Evolutionary conservation across 2,888 invertebrate species (phyloP).

Genomic region (Prenolepis imparis): DNA sequence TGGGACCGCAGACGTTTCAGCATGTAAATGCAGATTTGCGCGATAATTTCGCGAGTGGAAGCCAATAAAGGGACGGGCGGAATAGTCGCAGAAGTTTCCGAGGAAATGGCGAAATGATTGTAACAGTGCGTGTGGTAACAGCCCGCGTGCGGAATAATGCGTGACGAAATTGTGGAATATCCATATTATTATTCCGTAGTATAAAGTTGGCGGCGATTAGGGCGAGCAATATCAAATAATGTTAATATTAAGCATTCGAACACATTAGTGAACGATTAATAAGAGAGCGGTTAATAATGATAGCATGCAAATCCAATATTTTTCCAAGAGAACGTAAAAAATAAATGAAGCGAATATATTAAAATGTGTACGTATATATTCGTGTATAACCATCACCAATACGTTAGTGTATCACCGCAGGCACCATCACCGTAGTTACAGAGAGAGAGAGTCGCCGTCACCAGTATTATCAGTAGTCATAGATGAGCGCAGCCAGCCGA

Average conservation of each 20-base stretch:
- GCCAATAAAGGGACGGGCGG: constrained; percentile 25
- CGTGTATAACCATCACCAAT: constrained; percentile 39
- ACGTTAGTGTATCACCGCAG: constrained; percentile 4
- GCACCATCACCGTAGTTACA: not conserved
- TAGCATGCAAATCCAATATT: not conserved
- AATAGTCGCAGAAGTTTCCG: constrained; percentile 37
- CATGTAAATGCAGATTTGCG: constrained; percentile 52
- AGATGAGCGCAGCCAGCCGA: constrained; percentile 2
- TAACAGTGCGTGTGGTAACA: constrained; percentile 1
- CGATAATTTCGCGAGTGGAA: constrained; percentile 50
- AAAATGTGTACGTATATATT: not conserved
- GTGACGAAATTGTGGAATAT: not conserved
- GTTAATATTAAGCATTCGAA: not conserved
- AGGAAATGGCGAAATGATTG: constrained; percentile 40
- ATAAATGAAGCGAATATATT: constrained; percentile 6
- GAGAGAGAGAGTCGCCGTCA: not conserved
- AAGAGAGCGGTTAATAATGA: not conserved
- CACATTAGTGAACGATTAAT: not conserved
- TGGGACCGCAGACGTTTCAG: constrained; percentile 68
- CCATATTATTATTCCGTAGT: not conserved
- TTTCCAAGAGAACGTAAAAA: not conserved
- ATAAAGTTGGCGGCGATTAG: not conserved
- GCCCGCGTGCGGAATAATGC: not conserved
- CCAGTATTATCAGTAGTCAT: constrained; percentile 36
- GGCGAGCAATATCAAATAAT: not conserved